Evolutionary conservation across 2,797 vertebrate species (phyloP).

Genomic region (Brachymystax lenok): DNA sequence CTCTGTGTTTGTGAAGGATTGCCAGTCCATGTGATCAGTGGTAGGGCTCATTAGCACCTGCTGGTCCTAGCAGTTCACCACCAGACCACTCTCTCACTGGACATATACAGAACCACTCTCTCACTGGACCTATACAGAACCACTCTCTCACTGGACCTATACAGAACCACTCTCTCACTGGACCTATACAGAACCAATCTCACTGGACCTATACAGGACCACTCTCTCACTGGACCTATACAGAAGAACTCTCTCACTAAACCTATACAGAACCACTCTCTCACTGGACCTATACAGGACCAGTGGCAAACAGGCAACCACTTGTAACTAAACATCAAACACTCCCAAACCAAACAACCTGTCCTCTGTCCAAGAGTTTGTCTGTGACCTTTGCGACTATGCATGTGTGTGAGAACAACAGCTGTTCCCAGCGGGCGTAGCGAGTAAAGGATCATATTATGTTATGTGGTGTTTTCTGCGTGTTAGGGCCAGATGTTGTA

Average conservation of each 20-base stretch:
- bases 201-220: slow-evolving; percentile 37
- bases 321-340: slow-evolving; percentile 11
- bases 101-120: too few species aligned
- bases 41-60: slow-evolving; percentile 58
- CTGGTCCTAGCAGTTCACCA: slow-evolving; percentile 38
- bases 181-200: too few species aligned
- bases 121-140: slow-evolving; percentile 38
- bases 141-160: background rate
- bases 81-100: slow-evolving; percentile 12
- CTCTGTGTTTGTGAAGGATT: slow-evolving; percentile 41
- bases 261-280: too few species aligned
- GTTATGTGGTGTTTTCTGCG: slow-evolving; percentile 55
- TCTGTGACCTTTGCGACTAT: slow-evolving; percentile 11
- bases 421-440: slow-evolving; percentile 60
- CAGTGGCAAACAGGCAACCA: slow-evolving; percentile 45
- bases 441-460: slow-evolving; percentile 46
- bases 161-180: slow-evolving; percentile 11
- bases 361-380: background rate
- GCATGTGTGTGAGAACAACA: slow-evolving; percentile 54
- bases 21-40: slow-evolving; percentile 50
- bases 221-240: background rate
- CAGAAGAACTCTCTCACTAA: background rate
- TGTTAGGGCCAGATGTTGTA: slow-evolving; percentile 43
- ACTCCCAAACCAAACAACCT: slow-evolving; percentile 33
- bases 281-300: too few species aligned